Base-by-base conservation (phyloP, 1,140 invertebrate species). In the Drosophila rufa region DNA sequence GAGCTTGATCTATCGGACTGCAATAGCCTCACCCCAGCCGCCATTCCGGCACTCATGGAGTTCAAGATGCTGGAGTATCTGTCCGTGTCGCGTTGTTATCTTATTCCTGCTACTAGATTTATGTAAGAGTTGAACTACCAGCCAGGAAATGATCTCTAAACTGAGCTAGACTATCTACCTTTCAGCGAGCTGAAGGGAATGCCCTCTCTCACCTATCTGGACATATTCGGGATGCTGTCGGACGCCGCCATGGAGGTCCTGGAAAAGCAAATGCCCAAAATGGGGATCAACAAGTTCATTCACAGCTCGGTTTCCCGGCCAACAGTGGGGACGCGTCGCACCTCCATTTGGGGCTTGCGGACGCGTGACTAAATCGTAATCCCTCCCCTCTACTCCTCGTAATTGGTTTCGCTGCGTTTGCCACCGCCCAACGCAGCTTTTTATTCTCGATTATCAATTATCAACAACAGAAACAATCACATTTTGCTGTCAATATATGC, bases 1-100 rank as follows among this genome's bases (percentile, higher is more conserved):
- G 97, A 98, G 93, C 93, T 98, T 47, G 97, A 98, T 93, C 90
- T 98, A 48, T 98, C 97, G 60, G 98, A 98, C 93, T 96, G 96
- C 74, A 95, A 96, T n/a, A 93, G 94, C 22, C 91, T 98, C 1
- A 96, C 96, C 1, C 94, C 94, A 7, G 86, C 92, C 19, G 93
- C 94, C 25, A 93, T 97, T 1, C 84, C 93, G 2, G 92, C 94
- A 67, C 94, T 98, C 50, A 90, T 94, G n/a, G 92, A 94, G 46
- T 94, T 98, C n/a, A 84, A 93, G 15, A 94, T 95, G n/a, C 92
- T 98, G 2, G 96, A 98, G 84, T 96, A 97, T 93, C 93, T 98
- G 1, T 96, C 97, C 0, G 93, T 98, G 9, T 97, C 96, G 75
- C 94, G 98, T 33, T 98, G 97, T 93, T 98, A 98, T 87, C 94